Conservation (phyloP, 2,888 invertebrate species). For the Amblyteles armatorius region DNA sequence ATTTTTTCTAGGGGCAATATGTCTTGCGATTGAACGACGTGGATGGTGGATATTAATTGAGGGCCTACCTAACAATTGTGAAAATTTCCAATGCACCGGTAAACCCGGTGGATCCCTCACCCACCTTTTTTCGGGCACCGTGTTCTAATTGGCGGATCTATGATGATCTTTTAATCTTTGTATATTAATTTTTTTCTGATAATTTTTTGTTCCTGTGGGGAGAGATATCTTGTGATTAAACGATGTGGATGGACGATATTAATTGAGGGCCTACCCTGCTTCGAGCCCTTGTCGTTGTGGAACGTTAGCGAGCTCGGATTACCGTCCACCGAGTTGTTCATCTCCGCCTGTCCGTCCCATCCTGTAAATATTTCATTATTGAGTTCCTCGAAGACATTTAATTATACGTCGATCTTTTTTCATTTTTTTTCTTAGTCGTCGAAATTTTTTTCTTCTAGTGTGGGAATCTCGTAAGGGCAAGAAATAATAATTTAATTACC, state of each 20-base stretch:
- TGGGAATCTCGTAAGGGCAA: background rate
- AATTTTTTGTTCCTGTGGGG: background rate
- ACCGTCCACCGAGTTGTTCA: constrained; percentile 88
- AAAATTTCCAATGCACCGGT: background rate
- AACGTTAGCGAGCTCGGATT: constrained; percentile 88
- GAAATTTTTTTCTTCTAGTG: background rate
- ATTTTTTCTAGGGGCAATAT: too few species aligned
- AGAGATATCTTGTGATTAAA: background rate
- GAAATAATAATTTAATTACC: constrained; percentile 73
- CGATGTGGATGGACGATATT: background rate
- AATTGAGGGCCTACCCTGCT: constrained; percentile 76
- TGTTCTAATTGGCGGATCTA: constrained; percentile 16
- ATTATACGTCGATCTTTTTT: background rate
- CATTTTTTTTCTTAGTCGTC: background rate
- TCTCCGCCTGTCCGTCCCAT: constrained; percentile 85
- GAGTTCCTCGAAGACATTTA: constrained; percentile 6
- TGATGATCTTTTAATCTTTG: background rate
- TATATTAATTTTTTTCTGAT: background rate
- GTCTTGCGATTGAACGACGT: background rate
- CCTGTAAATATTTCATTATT: constrained; percentile 76
- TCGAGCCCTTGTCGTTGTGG: constrained; percentile 83
- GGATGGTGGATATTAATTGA: background rate
- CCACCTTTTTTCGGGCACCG: too few species aligned
- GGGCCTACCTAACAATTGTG: constrained; percentile 74
- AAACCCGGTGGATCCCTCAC: too few species aligned